Conservation (phyloP, 2,113 vertebrate species). For the Chamaetylas fuelleborni region DNA sequence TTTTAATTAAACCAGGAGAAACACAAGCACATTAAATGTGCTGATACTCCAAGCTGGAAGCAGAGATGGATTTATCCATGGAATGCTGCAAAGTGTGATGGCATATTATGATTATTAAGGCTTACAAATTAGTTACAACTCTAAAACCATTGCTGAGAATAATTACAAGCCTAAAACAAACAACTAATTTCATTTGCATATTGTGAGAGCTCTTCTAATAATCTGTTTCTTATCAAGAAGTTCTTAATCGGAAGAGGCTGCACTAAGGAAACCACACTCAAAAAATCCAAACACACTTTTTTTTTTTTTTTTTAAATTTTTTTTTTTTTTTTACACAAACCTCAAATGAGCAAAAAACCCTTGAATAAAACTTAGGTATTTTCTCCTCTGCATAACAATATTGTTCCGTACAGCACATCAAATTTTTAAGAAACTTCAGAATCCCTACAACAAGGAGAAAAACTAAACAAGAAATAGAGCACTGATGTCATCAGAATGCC, state of each 20-base stretch:
- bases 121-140: slow-evolving; percentile 23
- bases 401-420: not conserved
- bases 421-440: not conserved
- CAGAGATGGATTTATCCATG: not conserved
- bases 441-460: not conserved
- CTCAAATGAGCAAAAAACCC: not conserved
- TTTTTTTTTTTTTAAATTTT: too few species aligned
- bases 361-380: not conserved
- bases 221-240: not conserved
- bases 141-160: not conserved
- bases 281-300: not conserved
- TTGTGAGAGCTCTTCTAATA: not conserved
- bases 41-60: not conserved
- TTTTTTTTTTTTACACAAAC: not conserved
- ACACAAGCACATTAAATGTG: not conserved
- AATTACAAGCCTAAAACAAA: slow-evolving; percentile 13
- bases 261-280: not conserved
- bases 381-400: not conserved
- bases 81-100: not conserved
- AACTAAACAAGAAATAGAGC: not conserved
- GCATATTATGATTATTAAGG: not conserved
- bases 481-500: not conserved
- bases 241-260: not conserved
- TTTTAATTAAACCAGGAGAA: slow-evolving; percentile 34
- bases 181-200: not conserved